Evolutionary conservation across 2,797 vertebrate species (phyloP), one percentile per base, ranked within the genome.

Genomic region (Tachyglossus aculeatus): DNA sequence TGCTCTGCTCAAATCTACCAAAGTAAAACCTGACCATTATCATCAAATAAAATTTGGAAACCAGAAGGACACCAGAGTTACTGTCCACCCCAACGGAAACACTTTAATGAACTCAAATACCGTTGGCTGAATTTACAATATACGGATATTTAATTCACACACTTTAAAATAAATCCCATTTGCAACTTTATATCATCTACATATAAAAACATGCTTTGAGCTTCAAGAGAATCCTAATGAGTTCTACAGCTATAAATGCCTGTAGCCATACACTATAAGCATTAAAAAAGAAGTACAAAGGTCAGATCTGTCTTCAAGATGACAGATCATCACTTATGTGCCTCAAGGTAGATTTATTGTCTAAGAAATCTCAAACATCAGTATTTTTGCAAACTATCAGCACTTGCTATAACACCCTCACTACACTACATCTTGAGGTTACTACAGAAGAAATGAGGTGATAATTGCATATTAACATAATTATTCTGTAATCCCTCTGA

Each of bases 381-480:
- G 92, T 94, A 94, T 94, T 92, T 94, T 91, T 91, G 92, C 93
- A 93, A 94, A 94, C 93, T 94, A 92, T 92, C 91, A 93, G 92
- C 93, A 95, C 93, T 94, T 95, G 93, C 91, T 93, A 86, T 94
- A 95, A 95, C 95, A 96, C 94, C 92, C 90, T 83, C 88, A 91
- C 92, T 91, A 92, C 90, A 94, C 94, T 95, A 92, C 93, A 93
- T 93, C 94, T 93, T 92, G 93, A 95, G 94, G 94, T 95, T 96
- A 95, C 92, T 92, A 91, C 86, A 92, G 92, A 95, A 95, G 92
- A 94, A 93, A 93, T 85, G 90, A 96, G 92, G 95, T 93, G 95
- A 96, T 96, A 96, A 96, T 96, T 96, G 95, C 94, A 93, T 94
- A 96, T 96, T 95, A 96, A 94, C 94, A 95, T 95, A 95, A 96